Evolutionary conservation across 1,140 invertebrate genomes (phyloP), one percentile per base, ranked within the genome.

Genomic region (Drosophila triauraria): DNA sequence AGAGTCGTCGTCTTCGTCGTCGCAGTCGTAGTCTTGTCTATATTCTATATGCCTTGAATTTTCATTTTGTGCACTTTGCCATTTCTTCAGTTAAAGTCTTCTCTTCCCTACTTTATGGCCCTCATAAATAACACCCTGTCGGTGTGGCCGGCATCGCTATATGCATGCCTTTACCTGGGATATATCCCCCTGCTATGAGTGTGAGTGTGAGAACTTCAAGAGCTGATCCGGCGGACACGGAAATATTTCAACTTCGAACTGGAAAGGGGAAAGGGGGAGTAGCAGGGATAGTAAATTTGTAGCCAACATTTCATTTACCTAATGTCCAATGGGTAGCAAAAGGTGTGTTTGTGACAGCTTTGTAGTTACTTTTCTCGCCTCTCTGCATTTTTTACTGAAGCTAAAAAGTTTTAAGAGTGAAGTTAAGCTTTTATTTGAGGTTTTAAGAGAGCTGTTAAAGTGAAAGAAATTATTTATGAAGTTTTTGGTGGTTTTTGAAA

Each of bases 61-160:
- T 78, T 78, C 75, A 67, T 80, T 80, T 50, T 80, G 62, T 80
- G 78, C 78, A 80, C 80, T 82, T 69, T 82, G 68, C 84, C 74
- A 88, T 83, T 83, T 83, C 72, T 67, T 70, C 61, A 65, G 58
- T 56, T 56, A 30, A 65, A 64, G 53, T 53, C 62, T 46, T 78
- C 54, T 78, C 54, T 53, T 67, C 54, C 62, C 20, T 51, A 79
- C 75, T 88, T 91, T 88, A 88, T 88, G 78, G 63, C 51, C 60
- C 70, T 72, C 86, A 91, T 88, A 88, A 88, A 88, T 88, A 88
- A 85, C 84, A 80, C 72, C 80, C 65, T 74, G 68, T 80, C 70
- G 35, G 32, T 75, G 77, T 58, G 63, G 63, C 53, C 20, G 57
- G 46, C 57, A 35, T 43, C 25, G 46, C 7, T 32, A 25, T 17